Conservation (phyloP, 1,140 invertebrate genomes). For the Calycopis cecrops region DNA sequence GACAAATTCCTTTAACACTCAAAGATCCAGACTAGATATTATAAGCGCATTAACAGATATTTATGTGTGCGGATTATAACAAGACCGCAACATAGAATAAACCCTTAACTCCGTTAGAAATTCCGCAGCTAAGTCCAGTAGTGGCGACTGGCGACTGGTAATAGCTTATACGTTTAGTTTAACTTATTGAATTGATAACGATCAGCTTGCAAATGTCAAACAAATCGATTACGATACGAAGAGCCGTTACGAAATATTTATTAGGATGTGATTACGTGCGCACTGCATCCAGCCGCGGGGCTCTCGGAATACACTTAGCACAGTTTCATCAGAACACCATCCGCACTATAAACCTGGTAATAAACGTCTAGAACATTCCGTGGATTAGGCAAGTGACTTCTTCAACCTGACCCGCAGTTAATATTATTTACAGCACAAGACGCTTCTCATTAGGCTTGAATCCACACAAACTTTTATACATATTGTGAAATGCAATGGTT, state of each 20-base stretch:
- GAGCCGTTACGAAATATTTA: slow-evolving; percentile 3
- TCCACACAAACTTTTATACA: too few species aligned
- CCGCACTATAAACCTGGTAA: too few species aligned
- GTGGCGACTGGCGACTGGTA: background rate
- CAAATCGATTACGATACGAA: slow-evolving; percentile 6
- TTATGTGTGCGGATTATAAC: background rate
- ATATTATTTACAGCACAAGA: too few species aligned
- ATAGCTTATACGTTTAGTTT: slow-evolving; percentile 3
- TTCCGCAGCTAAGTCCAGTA: slow-evolving; percentile 2
- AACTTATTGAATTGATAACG: slow-evolving; percentile 9
- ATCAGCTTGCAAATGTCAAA: slow-evolving; percentile 10
- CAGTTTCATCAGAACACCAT: too few species aligned
- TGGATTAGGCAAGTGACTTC: too few species aligned
- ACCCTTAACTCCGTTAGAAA: slow-evolving; percentile 7
- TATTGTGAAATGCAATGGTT: too few species aligned
- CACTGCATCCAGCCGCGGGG: background rate
- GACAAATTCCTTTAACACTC: too few species aligned
- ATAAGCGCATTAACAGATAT: slow-evolving; percentile 4
- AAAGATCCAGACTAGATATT: background rate
- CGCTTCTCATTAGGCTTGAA: too few species aligned
- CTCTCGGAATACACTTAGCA: too few species aligned
- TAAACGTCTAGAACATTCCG: too few species aligned
- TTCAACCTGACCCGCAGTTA: too few species aligned
- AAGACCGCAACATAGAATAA: slow-evolving; percentile 8
- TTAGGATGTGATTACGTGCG: slow-evolving; percentile 4